Base-by-base conservation (phyloP, 2,113 vertebrate species). In the Drymodes brunneopygia region DNA sequence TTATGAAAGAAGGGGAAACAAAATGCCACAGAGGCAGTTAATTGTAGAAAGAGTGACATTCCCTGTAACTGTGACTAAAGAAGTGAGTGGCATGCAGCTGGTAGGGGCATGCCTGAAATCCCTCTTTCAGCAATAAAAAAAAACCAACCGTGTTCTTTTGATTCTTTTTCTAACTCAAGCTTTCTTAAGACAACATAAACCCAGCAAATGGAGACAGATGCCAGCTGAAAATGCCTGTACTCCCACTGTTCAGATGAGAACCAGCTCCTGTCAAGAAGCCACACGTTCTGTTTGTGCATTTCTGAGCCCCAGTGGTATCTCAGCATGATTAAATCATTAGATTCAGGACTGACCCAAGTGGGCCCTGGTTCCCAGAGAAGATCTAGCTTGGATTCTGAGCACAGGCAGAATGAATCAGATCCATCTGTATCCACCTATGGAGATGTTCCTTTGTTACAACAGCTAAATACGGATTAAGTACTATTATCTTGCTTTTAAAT, bases 171-270 rank as follows among this genome's bases (percentile, higher is more conserved):
- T 81, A 86, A 69, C 19, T 85, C 42, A 28, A 47, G 45, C 58
- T 85, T 56, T 81, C 80, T 82, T 25, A 57, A 61, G 54, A 64
- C 67, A 92, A 61, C 58, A 36, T 9, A 54, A 9, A 79, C 4
- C 17, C 62, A 82, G 53, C 40, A 89, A 91, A 89, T 1, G 9
- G 48, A 88, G 84, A 67, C 40, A 71, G 51, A 66, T 4, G 7
- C 29, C 89, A 91, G 29, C 72, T 54, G 67, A 67, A 84, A 95
- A 84, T 24, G 56, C 73, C 81, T 67, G 6, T 13, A 44, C 69
- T 78, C 61, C 44, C 9, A 8, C 65, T 0, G 0, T 10, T 51
- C 1, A 0, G 38, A 50, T 62, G 51, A 47, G 56, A 78, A 86
- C 4, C 50, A 57, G 64, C 72, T 58, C 54, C 58, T 86, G 64